phyloP scores from a whole-genome alignment of 1,140 invertebrate genomes.

The Odontomachus brunneus region DNA sequence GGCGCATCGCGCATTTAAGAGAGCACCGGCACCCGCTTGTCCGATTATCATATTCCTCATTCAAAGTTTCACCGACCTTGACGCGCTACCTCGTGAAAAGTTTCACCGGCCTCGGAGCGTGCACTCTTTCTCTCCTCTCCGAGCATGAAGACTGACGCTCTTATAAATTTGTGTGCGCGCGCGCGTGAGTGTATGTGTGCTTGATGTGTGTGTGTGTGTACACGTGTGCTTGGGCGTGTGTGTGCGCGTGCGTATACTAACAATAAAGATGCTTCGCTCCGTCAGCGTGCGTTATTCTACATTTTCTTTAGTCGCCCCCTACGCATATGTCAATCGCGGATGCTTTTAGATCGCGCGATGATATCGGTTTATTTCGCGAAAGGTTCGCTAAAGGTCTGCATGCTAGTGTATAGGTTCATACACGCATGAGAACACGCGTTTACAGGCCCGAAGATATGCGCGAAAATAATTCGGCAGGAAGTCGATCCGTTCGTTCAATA shows the following conservation, averaged over 20 bases:
- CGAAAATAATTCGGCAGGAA: neutral
- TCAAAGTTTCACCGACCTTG: slow-evolving; percentile 45
- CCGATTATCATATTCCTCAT: slow-evolving; percentile 26
- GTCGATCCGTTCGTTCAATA: neutral
- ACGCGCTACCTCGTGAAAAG: slow-evolving; percentile 61
- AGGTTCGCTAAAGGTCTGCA: neutral
- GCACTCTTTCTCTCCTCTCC: slow-evolving; percentile 45
- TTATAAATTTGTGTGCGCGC: slow-evolving; percentile 28
- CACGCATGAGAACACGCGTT: slow-evolving; percentile 23
- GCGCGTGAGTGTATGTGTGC: no score
- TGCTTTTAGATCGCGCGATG: neutral
- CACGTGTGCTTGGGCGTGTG: no score
- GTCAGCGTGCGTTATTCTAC: slow-evolving; percentile 1
- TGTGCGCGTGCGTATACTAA: slow-evolving; percentile 43
- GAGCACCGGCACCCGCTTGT: slow-evolving; percentile 18
- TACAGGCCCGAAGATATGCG: neutral
- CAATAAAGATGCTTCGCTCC: slow-evolving; percentile 58
- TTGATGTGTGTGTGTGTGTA: slow-evolving; percentile 18
- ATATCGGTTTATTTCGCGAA: neutral
- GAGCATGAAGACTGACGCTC: slow-evolving; percentile 47
- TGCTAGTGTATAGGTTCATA: slow-evolving; percentile 22
- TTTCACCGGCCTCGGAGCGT: slow-evolving; percentile 48
- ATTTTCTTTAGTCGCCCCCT: neutral
- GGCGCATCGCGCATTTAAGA: slow-evolving; percentile 1
- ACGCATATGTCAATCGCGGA: neutral